These are phyloP conservation scores for Symphodus melops DNA, from an alignment of 2,113 vertebrate species.

Conservation along the genomic window DNA sequence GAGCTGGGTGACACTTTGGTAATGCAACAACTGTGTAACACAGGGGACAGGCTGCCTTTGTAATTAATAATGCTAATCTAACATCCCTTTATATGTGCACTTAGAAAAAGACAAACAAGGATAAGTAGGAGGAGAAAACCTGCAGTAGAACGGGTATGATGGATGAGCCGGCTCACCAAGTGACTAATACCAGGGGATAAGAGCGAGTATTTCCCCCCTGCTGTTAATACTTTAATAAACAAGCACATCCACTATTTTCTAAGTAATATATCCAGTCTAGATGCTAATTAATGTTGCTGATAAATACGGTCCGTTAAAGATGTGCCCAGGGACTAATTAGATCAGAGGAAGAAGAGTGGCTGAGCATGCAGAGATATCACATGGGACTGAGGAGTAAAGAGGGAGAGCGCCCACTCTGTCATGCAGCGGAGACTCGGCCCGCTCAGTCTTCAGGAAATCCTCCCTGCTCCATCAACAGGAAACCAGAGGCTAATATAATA, in stretches of 20 bases:
- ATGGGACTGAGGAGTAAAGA: slow-evolving; percentile 61
- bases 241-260: slow-evolving; percentile 74
- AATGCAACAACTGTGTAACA: slow-evolving; percentile 45
- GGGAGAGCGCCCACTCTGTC: slow-evolving; percentile 72
- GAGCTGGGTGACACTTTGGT: slow-evolving; percentile 54
- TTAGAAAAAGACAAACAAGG: slow-evolving; percentile 74
- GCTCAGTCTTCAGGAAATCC: slow-evolving; percentile 57
- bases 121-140: slow-evolving; percentile 60
- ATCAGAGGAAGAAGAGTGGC: slow-evolving; percentile 73
- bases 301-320: slow-evolving; percentile 80
- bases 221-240: slow-evolving; percentile 82
- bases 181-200: slow-evolving; percentile 74
- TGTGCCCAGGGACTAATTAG: slow-evolving; percentile 86
- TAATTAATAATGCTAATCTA: slow-evolving; percentile 78
- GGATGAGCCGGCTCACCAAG: slow-evolving; percentile 63
- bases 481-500: slow-evolving; percentile 69
- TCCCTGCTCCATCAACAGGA: slow-evolving; percentile 61
- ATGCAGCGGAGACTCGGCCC: slow-evolving; percentile 56
- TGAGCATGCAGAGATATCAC: slow-evolving; percentile 68
- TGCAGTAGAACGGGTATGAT: slow-evolving; percentile 60
- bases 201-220: slow-evolving; percentile 57
- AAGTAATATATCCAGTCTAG: slow-evolving; percentile 78
- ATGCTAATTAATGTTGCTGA: slow-evolving; percentile 84
- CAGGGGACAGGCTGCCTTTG: slow-evolving; percentile 17
- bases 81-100: slow-evolving; percentile 66